phyloP scores from a whole-genome alignment of 2,888 invertebrate species.

The Stenodera caucasica region DNA sequence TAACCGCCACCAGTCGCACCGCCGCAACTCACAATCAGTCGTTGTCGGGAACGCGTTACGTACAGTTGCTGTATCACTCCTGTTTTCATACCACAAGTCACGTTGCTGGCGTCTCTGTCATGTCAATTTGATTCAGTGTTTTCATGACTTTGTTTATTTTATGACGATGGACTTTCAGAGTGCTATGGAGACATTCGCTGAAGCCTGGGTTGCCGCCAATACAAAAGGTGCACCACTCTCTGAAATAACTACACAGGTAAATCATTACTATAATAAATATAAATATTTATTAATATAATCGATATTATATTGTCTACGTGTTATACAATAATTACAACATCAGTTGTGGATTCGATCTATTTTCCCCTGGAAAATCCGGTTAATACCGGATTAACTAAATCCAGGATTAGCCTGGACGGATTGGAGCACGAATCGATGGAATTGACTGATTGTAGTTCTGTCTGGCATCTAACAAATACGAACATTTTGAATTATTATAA shows the following conservation, averaged over 20 bases:
- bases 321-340: slow-evolving; percentile 20
- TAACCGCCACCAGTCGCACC: slow-evolving; percentile 31
- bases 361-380: slow-evolving; percentile 35
- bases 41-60: slow-evolving; percentile 41
- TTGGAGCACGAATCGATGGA: slow-evolving; percentile 34
- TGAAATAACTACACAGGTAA: slow-evolving; percentile 69
- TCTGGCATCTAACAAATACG: slow-evolving; percentile 4
- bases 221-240: slow-evolving; percentile 67
- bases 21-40: slow-evolving; percentile 40
- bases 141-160: slow-evolving; percentile 29
- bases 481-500: slow-evolving; percentile 7
- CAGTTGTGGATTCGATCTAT: slow-evolving; percentile 29
- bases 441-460: slow-evolving; percentile 20
- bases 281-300: background rate
- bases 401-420: slow-evolving; percentile 45
- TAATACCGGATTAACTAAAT: slow-evolving; percentile 51
- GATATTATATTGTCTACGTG: background rate
- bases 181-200: slow-evolving; percentile 97
- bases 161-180: slow-evolving; percentile 92
- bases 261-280: no score
- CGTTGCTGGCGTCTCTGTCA: slow-evolving; percentile 45
- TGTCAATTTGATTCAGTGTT: slow-evolving; percentile 20
- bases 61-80: slow-evolving; percentile 37
- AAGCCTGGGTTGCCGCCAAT: slow-evolving; percentile 95
- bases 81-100: slow-evolving; percentile 43